Evolutionary conservation across 2,888 invertebrate genomes (phyloP).

Genomic region (Plagodis pulveraria): DNA sequence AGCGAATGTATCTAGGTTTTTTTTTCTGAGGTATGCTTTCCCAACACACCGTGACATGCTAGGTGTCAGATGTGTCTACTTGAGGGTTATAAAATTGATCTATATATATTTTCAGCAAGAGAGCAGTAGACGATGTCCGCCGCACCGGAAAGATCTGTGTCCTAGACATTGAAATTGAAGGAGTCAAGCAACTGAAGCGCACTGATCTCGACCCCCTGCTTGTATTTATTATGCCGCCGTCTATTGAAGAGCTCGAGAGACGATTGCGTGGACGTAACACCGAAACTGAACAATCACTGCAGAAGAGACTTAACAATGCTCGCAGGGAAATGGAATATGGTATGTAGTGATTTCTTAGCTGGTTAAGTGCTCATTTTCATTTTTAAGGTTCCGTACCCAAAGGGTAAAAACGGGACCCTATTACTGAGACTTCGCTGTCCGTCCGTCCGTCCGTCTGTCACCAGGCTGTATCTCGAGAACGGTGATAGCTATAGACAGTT

Average conservation of each 20-base stretch:
- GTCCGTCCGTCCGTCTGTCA: too few species aligned
- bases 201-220: constrained; percentile 93
- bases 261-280: constrained; percentile 92
- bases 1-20: too few species aligned
- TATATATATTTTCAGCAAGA: constrained; percentile 86
- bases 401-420: too few species aligned
- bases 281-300: constrained; percentile 94
- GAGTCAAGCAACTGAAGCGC: constrained; percentile 93
- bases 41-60: too few species aligned
- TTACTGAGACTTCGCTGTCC: too few species aligned
- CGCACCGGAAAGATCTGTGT: constrained; percentile 94
- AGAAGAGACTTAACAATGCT: constrained; percentile 91
- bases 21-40: too few species aligned
- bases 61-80: too few species aligned
- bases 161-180: constrained; percentile 97
- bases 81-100: too few species aligned
- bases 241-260: constrained; percentile 90
- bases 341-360: constrained; percentile 45
- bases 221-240: constrained; percentile 97
- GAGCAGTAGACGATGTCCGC: constrained; percentile 92
- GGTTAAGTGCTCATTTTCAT: neutral
- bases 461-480: too few species aligned
- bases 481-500: too few species aligned
- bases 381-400: too few species aligned
- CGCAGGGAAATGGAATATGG: constrained; percentile 94